Evolutionary conservation across 2,797 vertebrate species (phyloP).

Genomic region (Nannoperca obscura): DNA sequence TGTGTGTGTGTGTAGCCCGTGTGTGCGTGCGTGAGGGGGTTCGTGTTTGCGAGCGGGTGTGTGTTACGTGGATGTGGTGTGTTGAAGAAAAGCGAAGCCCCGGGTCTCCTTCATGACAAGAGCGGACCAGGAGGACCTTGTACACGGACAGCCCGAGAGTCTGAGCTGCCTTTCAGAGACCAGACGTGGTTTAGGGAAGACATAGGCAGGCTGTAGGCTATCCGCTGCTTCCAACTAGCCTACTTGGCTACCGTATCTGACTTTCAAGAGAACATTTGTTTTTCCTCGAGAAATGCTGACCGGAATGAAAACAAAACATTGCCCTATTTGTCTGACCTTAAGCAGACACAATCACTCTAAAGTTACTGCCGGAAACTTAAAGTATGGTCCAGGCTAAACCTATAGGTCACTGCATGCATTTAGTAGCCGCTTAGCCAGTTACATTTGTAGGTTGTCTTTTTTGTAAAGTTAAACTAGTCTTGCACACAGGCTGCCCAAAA

Average conservation of each 20-base stretch:
- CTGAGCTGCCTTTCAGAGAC: slow-evolving; percentile 55
- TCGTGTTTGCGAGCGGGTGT: slow-evolving; percentile 63
- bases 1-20: slow-evolving; percentile 72
- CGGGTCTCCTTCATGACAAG: slow-evolving; percentile 85
- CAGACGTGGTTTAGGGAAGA: slow-evolving; percentile 62
- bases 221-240: slow-evolving; percentile 50
- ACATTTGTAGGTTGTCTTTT: neutral
- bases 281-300: slow-evolving; percentile 54
- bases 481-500: slow-evolving; percentile 16
- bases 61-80: slow-evolving; percentile 71
- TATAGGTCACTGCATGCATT: slow-evolving; percentile 57
- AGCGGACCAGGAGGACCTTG: slow-evolving; percentile 80
- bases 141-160: slow-evolving; percentile 75
- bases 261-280: slow-evolving; percentile 52
- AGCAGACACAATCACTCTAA: slow-evolving; percentile 47
- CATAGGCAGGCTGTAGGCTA: slow-evolving; percentile 34
- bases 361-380: slow-evolving; percentile 58
- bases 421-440: slow-evolving; percentile 42
- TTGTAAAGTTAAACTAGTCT: slow-evolving; percentile 36
- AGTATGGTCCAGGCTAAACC: slow-evolving; percentile 46
- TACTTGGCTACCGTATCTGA: slow-evolving; percentile 63
- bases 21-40: slow-evolving; percentile 34
- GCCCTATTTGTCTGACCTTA: slow-evolving; percentile 57
- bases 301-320: slow-evolving; percentile 67
- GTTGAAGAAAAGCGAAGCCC: slow-evolving; percentile 81